Evolutionary conservation across 2,888 invertebrate genomes (phyloP).

Genomic region (Julus scandinavius): DNA sequence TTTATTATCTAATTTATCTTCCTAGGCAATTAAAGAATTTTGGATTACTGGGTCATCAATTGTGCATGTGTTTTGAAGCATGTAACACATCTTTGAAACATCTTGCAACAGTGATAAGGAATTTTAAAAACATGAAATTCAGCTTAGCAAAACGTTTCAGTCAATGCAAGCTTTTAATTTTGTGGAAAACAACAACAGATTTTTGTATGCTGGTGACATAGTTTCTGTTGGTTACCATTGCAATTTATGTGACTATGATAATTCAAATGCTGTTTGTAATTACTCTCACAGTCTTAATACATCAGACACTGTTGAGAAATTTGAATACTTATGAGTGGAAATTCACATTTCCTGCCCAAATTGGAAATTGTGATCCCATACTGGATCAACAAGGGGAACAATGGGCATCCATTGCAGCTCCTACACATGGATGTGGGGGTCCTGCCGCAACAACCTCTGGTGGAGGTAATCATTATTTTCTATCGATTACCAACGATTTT

Average conservation of each 20-base stretch:
- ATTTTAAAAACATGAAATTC: conserved; percentile 33
- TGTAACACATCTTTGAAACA: neutral
- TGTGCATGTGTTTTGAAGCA: conserved; percentile 40
- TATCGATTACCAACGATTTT: neutral
- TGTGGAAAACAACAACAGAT: neutral
- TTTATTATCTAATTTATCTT: neutral
- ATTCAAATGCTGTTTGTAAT: neutral
- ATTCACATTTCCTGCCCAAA: neutral
- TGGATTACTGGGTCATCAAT: conserved; percentile 29
- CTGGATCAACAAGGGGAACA: too few species aligned
- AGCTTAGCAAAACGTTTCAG: neutral
- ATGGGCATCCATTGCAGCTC: neutral
- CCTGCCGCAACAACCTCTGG: neutral
- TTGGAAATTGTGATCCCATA: too few species aligned
- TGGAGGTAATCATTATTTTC: neutral
- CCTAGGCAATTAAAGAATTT: conserved; percentile 4
- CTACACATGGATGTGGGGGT: neutral
- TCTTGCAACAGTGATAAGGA: conserved; percentile 1
- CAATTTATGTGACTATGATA: neutral
- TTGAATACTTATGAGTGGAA: too few species aligned
- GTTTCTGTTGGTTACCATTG: neutral
- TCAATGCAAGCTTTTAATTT: neutral
- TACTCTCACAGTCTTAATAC: neutral
- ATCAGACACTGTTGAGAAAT: too few species aligned
- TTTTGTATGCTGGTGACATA: neutral